A percentile compares a stretch with the other conserved stretches of the same genome.
Conservation (phyloP, 2,888 invertebrate genomes). For the Hartigia nigra region DNA sequence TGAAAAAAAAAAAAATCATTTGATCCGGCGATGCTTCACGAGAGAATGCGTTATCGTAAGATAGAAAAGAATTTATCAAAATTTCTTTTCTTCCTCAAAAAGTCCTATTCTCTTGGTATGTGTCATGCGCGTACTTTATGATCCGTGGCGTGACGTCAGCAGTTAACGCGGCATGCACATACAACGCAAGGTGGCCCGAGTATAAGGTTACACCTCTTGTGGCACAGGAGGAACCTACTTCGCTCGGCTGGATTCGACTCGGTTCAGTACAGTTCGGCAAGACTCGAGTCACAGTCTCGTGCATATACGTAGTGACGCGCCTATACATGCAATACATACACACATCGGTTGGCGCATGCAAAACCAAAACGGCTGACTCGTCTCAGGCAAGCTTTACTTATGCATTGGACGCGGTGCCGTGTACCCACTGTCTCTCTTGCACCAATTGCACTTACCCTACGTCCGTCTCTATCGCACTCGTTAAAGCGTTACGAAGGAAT, state of each 20-base stretch:
- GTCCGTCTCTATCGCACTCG: not conserved
- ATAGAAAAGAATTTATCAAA: not conserved
- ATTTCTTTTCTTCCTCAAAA: not conserved
- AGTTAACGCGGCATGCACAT: slow-evolving; percentile 35
- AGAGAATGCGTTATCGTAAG: not conserved
- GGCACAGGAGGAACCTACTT: slow-evolving; percentile 23
- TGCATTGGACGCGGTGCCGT: not conserved
- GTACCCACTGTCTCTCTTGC: not conserved
- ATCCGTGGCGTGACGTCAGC: slow-evolving; percentile 38
- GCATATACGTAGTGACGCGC: slow-evolving; percentile 30
- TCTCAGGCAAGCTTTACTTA: slow-evolving; percentile 11
- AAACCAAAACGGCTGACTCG: slow-evolving; percentile 2
- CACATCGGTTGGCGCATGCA: not conserved
- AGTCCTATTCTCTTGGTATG: too few relatives aligned
- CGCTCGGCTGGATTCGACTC: not conserved
- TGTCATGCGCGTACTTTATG: slow-evolving; percentile 32
- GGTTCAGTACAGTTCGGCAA: not conserved
- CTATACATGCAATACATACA: slow-evolving; percentile 31
- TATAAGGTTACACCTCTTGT: slow-evolving; percentile 43
- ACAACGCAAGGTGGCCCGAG: slow-evolving; percentile 41
- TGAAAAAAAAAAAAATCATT: too few relatives aligned
- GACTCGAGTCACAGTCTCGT: not conserved
- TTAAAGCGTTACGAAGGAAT: slow-evolving; percentile 30
- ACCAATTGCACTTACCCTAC: not conserved
- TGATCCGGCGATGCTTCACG: too few relatives aligned